Evolutionary conservation across 2,797 vertebrate genomes (phyloP).

Genomic region (Eupleurogrammus muticus): DNA sequence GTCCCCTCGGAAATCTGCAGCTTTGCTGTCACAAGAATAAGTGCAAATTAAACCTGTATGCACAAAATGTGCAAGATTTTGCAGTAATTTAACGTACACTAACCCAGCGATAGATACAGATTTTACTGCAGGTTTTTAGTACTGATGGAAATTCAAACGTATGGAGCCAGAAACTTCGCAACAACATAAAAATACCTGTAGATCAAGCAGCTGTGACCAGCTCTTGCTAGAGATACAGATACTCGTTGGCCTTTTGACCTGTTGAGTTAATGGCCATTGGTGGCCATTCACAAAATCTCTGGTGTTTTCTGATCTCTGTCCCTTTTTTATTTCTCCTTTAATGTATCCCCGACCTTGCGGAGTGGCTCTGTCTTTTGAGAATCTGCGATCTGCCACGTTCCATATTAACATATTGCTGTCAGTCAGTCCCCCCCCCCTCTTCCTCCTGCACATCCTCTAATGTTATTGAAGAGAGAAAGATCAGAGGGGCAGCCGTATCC

Average conservation of each 20-base stretch:
- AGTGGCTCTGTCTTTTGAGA: constrained; percentile 35
- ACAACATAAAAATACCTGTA: neutral
- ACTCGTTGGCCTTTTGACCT: constrained; percentile 19
- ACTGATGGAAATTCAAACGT: no score
- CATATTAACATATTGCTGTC: constrained; percentile 69
- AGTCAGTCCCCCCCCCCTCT: constrained; percentile 36
- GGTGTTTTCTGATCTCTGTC: neutral
- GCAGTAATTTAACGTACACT: neutral
- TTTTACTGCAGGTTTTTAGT: no score
- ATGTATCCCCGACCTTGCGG: constrained; percentile 12
- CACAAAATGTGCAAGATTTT: neutral
- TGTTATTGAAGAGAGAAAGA: constrained; percentile 73
- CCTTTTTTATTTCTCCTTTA: constrained; percentile 1
- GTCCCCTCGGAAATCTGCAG: neutral
- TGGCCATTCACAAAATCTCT: constrained; percentile 9
- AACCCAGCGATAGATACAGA: neutral
- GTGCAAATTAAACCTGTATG: neutral
- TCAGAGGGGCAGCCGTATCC: constrained; percentile 76
- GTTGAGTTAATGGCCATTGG: neutral
- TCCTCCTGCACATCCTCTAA: constrained; percentile 59
- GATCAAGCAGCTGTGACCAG: neutral
- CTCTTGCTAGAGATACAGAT: constrained; percentile 9
- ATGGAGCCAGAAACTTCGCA: no score
- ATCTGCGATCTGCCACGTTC: constrained; percentile 56
- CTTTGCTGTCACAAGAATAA: neutral